Conservation (phyloP, 2,888 invertebrate genomes). For the Subacronicta megacephala region DNA sequence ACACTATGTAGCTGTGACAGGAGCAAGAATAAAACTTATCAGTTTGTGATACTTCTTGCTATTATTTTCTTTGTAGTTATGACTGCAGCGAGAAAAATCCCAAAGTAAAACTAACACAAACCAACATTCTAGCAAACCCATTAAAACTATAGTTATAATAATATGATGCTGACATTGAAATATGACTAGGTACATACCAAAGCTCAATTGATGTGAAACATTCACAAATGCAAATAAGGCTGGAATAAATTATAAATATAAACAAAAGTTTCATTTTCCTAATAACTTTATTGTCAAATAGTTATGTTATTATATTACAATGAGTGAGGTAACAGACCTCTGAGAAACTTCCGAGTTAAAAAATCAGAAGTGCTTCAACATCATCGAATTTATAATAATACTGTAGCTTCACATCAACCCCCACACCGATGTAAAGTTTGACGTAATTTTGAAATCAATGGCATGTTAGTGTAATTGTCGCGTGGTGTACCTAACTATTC, state of each 20-base stretch:
- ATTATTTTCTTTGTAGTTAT: too few relatives aligned
- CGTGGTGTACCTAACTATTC: slow-evolving; percentile 26
- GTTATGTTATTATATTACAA: slow-evolving; percentile 71
- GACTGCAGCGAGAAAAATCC: too few relatives aligned
- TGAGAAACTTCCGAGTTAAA: slow-evolving; percentile 69
- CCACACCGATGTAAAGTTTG: slow-evolving; percentile 14
- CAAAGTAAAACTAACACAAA: too few relatives aligned
- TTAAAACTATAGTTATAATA: too few relatives aligned
- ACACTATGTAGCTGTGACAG: too few relatives aligned
- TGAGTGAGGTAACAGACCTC: slow-evolving; percentile 68
- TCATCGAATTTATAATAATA: slow-evolving; percentile 75
- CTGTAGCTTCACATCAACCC: slow-evolving; percentile 60
- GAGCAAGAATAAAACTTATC: too few relatives aligned
- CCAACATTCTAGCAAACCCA: too few relatives aligned
- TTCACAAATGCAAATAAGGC: slow-evolving; percentile 7
- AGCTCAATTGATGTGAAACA: background rate
- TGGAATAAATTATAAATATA: slow-evolving; percentile 41
- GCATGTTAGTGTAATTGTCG: slow-evolving; percentile 18
- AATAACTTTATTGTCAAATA: slow-evolving; percentile 83
- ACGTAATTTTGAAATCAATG: slow-evolving; percentile 37
- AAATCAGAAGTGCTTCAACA: slow-evolving; percentile 77
- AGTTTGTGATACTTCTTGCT: too few relatives aligned
- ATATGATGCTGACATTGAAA: too few relatives aligned
- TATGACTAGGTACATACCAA: background rate
- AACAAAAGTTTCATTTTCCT: slow-evolving; percentile 62